Evolutionary conservation across 2,113 vertebrate genomes (phyloP), one percentile per base, ranked within the genome.

Genomic region (Euleptes europaea): DNA sequence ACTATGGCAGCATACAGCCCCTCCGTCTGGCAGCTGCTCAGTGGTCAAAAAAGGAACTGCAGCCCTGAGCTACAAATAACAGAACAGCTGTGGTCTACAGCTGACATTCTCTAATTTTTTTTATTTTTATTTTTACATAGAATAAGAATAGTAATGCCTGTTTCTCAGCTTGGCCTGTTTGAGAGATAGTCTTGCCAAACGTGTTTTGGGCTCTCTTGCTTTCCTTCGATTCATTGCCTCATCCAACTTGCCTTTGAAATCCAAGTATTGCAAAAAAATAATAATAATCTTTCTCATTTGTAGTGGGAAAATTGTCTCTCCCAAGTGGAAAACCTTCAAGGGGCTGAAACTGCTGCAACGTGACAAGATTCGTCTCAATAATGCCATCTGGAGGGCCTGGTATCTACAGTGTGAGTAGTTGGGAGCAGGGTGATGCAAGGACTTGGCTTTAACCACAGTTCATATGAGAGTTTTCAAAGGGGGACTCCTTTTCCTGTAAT

Each of bases 251-350:
- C 33, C 14, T 6, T 78, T 84, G 67, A 78, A 82, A 82, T 51
- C 19, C 35, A 71, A 28, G 9, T 44, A 14, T 31, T 87, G 38
- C 35, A 28, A 28, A 23, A 35, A 12, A n/a, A n/a, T n/a, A n/a
- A 9, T 84, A 38, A 0, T 23, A 42, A 84, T 77, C 40, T 9
- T 82, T 79, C 88, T 88, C 47, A 70, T 83, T 97, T 94, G 89
- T 90, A 98, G 98, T 93, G 97, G 97, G 21, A 97, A 97, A 87
- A 90, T 98, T 85, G 96, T 97, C 3, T 97, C 98, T 69, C 97
- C 97, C 1, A 98, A 97, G 93, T 98, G 97, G 98, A 98, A 98
- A 89, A 98, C 96, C 86, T 98, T 98, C 91, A 98, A 98, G 92
- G 97, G 97, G 49, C 94, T 98, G 70, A 98, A 98, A 88, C 94